Evolutionary conservation across 1,140 invertebrate species (phyloP).

Genomic region (Drosophila gunungcola): DNA sequence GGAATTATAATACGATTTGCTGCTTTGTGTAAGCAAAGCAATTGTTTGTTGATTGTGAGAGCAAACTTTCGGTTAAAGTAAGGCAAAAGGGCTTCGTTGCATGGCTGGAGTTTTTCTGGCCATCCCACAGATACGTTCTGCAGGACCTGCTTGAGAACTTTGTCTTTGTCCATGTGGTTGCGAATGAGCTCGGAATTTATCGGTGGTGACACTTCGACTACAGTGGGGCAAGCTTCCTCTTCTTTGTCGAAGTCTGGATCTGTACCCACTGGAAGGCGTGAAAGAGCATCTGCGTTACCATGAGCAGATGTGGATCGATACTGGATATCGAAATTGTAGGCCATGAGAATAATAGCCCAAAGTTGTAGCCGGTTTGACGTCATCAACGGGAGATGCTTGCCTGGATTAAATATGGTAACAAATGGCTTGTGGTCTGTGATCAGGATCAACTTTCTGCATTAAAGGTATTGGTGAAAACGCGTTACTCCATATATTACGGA

Average conservation of each 20-base stretch:
- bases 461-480: too few species aligned
- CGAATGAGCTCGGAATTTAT: not conserved
- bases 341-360: slow-evolving; percentile 3
- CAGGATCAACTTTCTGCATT: not conserved
- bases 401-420: not conserved
- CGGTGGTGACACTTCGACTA: not conserved
- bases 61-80: not conserved
- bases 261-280: not conserved
- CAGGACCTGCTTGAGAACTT: not conserved
- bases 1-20: not conserved
- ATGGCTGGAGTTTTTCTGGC: not conserved
- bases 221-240: not conserved
- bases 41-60: not conserved
- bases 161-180: not conserved
- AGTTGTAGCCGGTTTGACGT: slow-evolving; percentile 1
- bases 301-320: slow-evolving; percentile 11
- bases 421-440: slow-evolving; percentile 7
- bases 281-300: slow-evolving; percentile 4
- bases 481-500: slow-evolving; percentile 9
- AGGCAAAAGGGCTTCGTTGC: not conserved
- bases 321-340: not conserved
- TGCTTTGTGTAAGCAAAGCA: not conserved
- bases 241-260: slow-evolving; percentile 5
- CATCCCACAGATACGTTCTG: not conserved
- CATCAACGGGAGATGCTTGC: slow-evolving; percentile 8